Evolutionary conservation across 2,113 vertebrate species (phyloP).

Genomic region (Ammodramus savannarum): DNA sequence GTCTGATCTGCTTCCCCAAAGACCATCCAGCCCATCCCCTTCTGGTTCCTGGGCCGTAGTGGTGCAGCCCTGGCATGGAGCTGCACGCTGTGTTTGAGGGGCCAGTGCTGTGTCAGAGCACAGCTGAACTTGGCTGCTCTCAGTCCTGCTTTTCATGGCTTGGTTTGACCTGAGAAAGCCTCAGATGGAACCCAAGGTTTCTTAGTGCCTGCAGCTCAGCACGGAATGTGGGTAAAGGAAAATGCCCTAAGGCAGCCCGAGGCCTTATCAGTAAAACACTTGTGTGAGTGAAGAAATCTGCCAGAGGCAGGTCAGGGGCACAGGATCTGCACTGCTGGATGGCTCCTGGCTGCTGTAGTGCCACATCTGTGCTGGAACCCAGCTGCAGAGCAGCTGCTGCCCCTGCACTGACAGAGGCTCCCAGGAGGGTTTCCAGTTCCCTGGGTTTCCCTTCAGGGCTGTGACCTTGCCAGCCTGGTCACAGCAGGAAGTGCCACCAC

Average conservation of each 20-base stretch:
- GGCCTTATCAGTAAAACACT: neutral
- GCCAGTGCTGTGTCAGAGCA: neutral
- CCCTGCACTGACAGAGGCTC: fast-evolving
- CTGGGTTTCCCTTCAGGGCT: neutral
- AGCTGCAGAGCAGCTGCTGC: neutral
- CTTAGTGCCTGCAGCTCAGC: neutral
- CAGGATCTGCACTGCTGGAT: fast-evolving
- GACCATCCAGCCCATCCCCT: no score
- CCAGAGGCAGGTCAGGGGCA: neutral
- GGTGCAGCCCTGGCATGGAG: neutral
- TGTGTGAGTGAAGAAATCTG: neutral
- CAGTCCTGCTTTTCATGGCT: neutral
- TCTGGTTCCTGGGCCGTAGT: neutral
- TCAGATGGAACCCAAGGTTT: neutral
- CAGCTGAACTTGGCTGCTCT: neutral
- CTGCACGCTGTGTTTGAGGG: neutral
- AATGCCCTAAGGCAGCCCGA: neutral
- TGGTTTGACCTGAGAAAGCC: neutral
- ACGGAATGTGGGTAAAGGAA: neutral
- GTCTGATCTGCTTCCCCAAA: neutral
- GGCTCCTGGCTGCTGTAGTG: neutral
- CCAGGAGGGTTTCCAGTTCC: neutral
- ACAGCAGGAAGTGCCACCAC: neutral
- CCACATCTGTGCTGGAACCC: neutral
- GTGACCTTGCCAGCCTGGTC: neutral